Base-by-base conservation (phyloP, 2,888 invertebrate genomes). In the Drosophila leonis region DNA sequence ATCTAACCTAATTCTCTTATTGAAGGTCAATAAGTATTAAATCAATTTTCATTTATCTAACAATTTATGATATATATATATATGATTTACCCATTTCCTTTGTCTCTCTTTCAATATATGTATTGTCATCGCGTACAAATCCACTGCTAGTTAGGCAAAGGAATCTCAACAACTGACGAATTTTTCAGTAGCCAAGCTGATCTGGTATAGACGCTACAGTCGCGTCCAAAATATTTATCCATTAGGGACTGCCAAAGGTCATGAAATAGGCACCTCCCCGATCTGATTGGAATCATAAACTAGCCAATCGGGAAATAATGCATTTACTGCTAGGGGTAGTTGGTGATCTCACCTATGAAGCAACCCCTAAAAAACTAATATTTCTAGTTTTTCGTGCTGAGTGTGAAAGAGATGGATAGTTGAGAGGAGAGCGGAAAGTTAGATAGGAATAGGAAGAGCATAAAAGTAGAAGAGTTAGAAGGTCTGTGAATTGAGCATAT, bases 201-300 rank as follows among this genome's bases (percentile, higher is more conserved):
- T 75, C 44, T 24, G 29, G 15, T 9, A 2, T n/a, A 9, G 13
- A 12, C 37, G 18, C 27, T 60, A 85, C 89, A 85, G 80, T 85
- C 44, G 35, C 44, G 65, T 82, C 80, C 41, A 27, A 67, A 84
- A 86, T 73, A 79, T 72, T 59, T 63, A 13, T n/a, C 39, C 61
- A n/a, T 1, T 2, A n/a, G 18, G 15, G 20, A 29, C 4, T 1
- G 12, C 8, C 33, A 87, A 67, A 87, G 84, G 87, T 84, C 89
- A 89, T 2, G 0, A 1, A 5, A 29, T 31, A 42, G 82, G 48
- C 56, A 64, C 82, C 89, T 75, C 89, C 84, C 82, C 68, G 71
- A 72, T 89, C 89, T 82, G 68, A 85, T 85, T 69, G 70, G 88
- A 87, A 77, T 62, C 48, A 7, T 9, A 3, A 5, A 18, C 51